phyloP scores from a whole-genome alignment of 2,888 invertebrate genomes.

The Drosophila anomalata region DNA sequence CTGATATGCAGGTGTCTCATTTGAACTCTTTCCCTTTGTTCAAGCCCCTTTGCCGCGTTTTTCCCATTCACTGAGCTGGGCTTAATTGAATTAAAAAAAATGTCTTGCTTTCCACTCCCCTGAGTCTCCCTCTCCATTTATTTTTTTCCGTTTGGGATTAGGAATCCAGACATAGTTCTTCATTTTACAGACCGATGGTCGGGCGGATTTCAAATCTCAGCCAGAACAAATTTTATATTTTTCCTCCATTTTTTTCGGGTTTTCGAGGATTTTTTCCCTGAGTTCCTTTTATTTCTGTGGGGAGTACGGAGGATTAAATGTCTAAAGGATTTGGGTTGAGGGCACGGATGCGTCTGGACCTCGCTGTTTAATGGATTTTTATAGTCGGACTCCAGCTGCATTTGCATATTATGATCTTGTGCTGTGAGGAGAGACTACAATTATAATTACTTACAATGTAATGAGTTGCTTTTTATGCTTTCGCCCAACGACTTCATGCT shows the following conservation, averaged over 20 bases:
- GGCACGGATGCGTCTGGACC: slow-evolving; percentile 17
- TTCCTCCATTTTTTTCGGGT: slow-evolving; percentile 19
- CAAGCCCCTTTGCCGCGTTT: background rate
- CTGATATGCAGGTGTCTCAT: slow-evolving; percentile 19
- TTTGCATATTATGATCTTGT: slow-evolving; percentile 36
- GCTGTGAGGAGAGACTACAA: background rate
- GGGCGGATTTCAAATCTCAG: slow-evolving; percentile 40
- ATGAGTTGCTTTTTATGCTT: slow-evolving; percentile 33
- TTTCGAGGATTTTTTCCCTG: background rate
- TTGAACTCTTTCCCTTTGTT: slow-evolving; percentile 4
- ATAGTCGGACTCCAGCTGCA: slow-evolving; percentile 55
- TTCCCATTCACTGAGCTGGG: slow-evolving; percentile 30
- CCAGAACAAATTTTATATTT: slow-evolving; percentile 54
- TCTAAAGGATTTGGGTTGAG: slow-evolving; percentile 26
- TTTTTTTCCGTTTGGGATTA: slow-evolving; percentile 12
- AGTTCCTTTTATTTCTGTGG: slow-evolving; percentile 5
- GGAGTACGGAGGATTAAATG: slow-evolving; percentile 27
- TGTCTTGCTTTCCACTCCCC: slow-evolving; percentile 5
- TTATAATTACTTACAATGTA: slow-evolving; percentile 34
- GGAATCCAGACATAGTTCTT: slow-evolving; percentile 24
- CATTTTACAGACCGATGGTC: slow-evolving; percentile 18
- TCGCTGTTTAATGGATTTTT: slow-evolving; percentile 44
- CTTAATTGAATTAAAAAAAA: slow-evolving; percentile 44
- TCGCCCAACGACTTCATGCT: slow-evolving; percentile 8
- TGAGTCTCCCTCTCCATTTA: background rate